These are phyloP conservation scores for Megathymus violae DNA, from an alignment of 1,140 invertebrate genomes.

Conservation along the genomic window DNA sequence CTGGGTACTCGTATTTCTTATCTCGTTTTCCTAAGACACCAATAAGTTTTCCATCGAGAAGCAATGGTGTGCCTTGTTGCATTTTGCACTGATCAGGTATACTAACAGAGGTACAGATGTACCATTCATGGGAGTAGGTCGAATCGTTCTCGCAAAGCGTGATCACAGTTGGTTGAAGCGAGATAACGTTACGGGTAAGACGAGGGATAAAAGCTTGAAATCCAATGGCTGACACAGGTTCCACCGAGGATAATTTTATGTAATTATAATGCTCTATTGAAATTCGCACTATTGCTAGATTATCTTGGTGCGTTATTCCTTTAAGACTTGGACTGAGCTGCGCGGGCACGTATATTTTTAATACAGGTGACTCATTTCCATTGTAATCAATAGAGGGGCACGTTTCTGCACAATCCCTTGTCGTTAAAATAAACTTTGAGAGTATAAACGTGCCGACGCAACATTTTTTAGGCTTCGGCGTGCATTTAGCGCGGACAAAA, in stretches of 20 bases:
- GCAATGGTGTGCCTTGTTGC: slow-evolving; percentile 50
- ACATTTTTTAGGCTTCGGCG: slow-evolving; percentile 19
- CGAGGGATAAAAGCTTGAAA: neutral
- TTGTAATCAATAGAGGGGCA: slow-evolving; percentile 41
- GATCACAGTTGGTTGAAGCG: slow-evolving; percentile 20
- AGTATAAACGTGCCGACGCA: slow-evolving; percentile 52
- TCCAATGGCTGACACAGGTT: neutral
- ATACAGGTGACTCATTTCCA: slow-evolving; percentile 6
- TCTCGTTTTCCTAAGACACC: slow-evolving; percentile 40
- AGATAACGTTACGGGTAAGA: neutral
- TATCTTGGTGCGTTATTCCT: neutral
- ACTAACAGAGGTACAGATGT: slow-evolving; percentile 44
- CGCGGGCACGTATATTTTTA: neutral
- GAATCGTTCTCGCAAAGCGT: slow-evolving; percentile 35
- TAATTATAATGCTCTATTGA: neutral
- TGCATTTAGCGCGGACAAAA: slow-evolving; percentile 34
- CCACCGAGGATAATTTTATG: neutral
- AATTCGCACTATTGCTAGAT: neutral
- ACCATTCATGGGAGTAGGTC: slow-evolving; percentile 32
- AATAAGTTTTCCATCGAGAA: slow-evolving; percentile 43
- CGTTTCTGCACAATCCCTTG: slow-evolving; percentile 48
- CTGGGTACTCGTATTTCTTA: slow-evolving; percentile 26
- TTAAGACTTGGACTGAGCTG: neutral
- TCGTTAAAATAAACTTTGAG: slow-evolving; percentile 49
- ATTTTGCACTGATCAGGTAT: slow-evolving; percentile 30